phyloP scores from a whole-genome alignment of 2,888 invertebrate genomes.

The Caradrina kadenii region DNA sequence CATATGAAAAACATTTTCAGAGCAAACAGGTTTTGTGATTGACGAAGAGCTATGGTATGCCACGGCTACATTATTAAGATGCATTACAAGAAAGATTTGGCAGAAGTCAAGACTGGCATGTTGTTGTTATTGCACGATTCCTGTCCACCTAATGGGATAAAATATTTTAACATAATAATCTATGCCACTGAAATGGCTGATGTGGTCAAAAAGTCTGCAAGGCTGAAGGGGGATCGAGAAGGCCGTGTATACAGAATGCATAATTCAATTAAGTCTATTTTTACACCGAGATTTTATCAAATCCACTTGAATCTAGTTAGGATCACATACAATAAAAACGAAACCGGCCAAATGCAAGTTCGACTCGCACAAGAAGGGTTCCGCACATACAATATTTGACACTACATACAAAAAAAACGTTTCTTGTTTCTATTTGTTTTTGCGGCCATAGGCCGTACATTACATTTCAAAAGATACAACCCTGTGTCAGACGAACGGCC shows the following conservation, averaged over 20 bases:
- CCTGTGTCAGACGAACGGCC: too few relatives aligned
- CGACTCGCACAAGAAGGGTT: too few relatives aligned
- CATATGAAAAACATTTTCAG: not conserved
- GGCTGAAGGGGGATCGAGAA: too few relatives aligned
- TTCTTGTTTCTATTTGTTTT: too few relatives aligned
- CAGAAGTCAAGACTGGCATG: constrained; percentile 15
- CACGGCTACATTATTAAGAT: constrained; percentile 26
- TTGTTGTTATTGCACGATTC: constrained; percentile 2
- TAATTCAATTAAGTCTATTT: too few relatives aligned
- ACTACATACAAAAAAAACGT: too few relatives aligned
- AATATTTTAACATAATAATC: not conserved
- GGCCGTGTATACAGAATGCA: too few relatives aligned
- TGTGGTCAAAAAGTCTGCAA: too few relatives aligned
- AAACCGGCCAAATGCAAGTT: too few relatives aligned
- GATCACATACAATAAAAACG: not conserved
- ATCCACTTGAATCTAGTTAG: constrained; percentile 1
- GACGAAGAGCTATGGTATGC: constrained; percentile 4
- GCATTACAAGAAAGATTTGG: constrained; percentile 20
- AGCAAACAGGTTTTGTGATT: not conserved
- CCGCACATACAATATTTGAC: too few relatives aligned
- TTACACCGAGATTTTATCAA: constrained; percentile 1
- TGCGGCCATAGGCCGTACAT: too few relatives aligned
- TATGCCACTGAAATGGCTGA: not conserved
- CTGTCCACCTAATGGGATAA: not conserved
- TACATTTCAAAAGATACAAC: too few relatives aligned